Percentiles rank a stretch among this genome's conserved stretches.
These are phyloP conservation scores for Epizoanthus stellaris DNA, from an alignment of 92 coral and sea anemone species.

Conservation along the genomic window DNA sequence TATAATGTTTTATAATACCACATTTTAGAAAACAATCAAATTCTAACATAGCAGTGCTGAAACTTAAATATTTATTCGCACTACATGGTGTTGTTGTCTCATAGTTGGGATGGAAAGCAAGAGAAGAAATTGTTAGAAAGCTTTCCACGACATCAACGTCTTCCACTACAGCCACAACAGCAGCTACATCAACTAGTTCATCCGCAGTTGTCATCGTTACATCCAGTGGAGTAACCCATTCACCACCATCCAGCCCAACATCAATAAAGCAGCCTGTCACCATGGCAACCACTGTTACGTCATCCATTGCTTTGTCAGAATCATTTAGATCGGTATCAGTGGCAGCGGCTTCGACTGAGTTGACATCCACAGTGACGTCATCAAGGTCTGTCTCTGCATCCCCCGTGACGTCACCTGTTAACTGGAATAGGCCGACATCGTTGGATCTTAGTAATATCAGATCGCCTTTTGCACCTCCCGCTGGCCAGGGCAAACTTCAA, in stretches of 20 bases:
- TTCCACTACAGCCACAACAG: conserved; percentile 5
- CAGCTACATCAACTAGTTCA: background rate
- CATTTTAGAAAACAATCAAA: no score
- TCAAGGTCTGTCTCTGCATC: conserved; percentile 19
- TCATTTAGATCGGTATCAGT: background rate
- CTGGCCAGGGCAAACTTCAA: conserved; percentile 2
- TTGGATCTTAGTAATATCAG: conserved; percentile 17
- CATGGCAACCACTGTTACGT: conserved; percentile 17
- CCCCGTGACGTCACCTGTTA: conserved; percentile 26
- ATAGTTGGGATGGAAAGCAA: conserved; percentile 81
- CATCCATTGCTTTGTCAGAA: conserved; percentile 2
- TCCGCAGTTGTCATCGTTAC: background rate
- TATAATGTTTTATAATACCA: no score
- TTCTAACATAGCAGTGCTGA: no score
- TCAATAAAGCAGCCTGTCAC: background rate
- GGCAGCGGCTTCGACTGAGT: background rate
- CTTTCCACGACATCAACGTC: conserved; percentile 46
- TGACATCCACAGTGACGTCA: conserved; percentile 38
- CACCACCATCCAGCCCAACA: conserved; percentile 13
- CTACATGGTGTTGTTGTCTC: background rate
- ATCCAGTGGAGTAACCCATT: conserved; percentile 6
- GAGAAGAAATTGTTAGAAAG: conserved; percentile 65
- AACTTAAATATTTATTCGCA: no score
- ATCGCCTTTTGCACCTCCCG: background rate
- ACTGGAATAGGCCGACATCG: conserved; percentile 30